These are phyloP conservation scores for Mustela lutreola DNA, from an alignment of 2,113 vertebrate genomes.

Conservation along the genomic window DNA sequence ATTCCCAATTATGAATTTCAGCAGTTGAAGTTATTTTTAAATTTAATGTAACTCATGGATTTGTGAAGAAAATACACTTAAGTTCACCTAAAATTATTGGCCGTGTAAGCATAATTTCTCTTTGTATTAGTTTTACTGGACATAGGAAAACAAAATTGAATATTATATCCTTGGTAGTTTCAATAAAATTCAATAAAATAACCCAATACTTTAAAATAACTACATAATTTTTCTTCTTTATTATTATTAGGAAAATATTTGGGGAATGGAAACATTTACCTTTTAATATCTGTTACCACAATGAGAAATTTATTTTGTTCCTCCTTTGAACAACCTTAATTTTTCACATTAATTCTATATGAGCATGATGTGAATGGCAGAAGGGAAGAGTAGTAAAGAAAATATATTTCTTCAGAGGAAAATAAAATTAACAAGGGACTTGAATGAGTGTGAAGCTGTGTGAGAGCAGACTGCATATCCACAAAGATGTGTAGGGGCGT, in stretches of 20 bases:
- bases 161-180: neutral
- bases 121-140: neutral
- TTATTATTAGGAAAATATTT: neutral
- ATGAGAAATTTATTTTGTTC: neutral
- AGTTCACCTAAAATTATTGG: neutral
- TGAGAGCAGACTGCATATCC: neutral
- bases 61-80: neutral
- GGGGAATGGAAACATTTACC: neutral
- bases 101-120: neutral
- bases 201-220: neutral
- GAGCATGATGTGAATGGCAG: neutral
- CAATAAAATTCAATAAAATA: constrained; percentile 21
- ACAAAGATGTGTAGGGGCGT: neutral
- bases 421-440: neutral
- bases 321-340: neutral
- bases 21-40: neutral
- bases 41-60: neutral
- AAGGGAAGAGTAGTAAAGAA: neutral
- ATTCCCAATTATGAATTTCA: neutral
- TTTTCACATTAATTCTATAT: neutral
- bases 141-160: neutral
- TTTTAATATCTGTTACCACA: neutral
- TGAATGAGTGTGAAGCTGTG: neutral
- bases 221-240: neutral
- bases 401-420: neutral